Conservation (phyloP, 1,140 invertebrate genomes). For the Popillia japonica region DNA sequence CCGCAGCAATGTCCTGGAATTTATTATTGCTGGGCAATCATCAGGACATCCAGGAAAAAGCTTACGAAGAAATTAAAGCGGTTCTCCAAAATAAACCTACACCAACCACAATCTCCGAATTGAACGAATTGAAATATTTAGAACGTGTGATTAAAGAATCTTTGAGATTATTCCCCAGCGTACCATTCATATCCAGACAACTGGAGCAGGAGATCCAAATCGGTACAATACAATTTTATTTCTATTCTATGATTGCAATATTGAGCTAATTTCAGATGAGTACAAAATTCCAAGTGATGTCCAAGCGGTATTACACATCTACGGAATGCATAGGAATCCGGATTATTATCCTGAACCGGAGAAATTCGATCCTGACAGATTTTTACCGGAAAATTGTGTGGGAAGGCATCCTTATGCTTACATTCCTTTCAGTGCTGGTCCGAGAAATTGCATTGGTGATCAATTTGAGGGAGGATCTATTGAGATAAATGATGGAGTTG, state of each 20-base stretch:
- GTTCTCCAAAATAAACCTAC: neutral
- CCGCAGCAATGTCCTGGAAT: constrained; percentile 65
- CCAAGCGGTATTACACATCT: neutral
- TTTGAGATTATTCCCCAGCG: constrained; percentile 66
- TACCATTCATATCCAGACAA: constrained; percentile 62
- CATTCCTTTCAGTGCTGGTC: constrained; percentile 18
- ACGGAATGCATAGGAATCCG: neutral
- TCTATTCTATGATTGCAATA: too few species aligned
- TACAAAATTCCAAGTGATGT: neutral
- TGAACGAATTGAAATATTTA: constrained; percentile 65
- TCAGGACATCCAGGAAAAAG: constrained; percentile 67
- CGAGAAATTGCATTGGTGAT: constrained; percentile 24
- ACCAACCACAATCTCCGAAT: neutral
- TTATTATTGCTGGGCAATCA: constrained; percentile 68
- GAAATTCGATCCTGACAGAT: constrained; percentile 33
- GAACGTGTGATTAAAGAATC: constrained; percentile 67
- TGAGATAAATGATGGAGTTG: neutral
- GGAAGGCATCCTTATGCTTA: neutral
- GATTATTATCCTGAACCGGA: constrained; percentile 14
- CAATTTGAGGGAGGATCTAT: neutral
- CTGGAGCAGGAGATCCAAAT: constrained; percentile 58
- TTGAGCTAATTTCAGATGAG: neutral
- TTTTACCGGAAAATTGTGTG: constrained; percentile 15
- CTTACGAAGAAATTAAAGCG: constrained; percentile 7
- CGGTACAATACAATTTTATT: constrained; percentile 49